Evolutionary conservation across 2,113 vertebrate genomes (phyloP), one percentile per base, ranked within the genome.

Genomic region (Prunella himalayana): DNA sequence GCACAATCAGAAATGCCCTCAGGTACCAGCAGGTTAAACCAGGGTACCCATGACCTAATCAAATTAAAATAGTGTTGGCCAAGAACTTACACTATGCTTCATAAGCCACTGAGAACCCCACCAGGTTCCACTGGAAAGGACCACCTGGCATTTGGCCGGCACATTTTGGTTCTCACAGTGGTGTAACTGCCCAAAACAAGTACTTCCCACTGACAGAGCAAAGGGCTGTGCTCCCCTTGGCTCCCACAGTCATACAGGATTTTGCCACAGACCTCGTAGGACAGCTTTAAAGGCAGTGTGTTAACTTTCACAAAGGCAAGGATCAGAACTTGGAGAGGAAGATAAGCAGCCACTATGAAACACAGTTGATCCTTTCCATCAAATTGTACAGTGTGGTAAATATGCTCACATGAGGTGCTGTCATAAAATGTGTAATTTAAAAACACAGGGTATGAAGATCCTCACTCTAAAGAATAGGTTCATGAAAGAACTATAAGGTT

Each of bases 81-180:
- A 72, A 71, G 42, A 63, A 13, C 9, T 90, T 42, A 15, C 1
- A 3, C 57, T 45, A 27, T 18, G 57, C 51, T 33, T 71, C 1
- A 1, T 13, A 59, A 42, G 11, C n/a, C 51, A 27, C n/a, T 7
- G 50, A 77, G 63, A 80, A 24, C 9, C 12, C 37, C 50, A 30
- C 9, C 28, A 37, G 28, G 8, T 86, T 65, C 41, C 59, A 23
- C 24, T 16, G 50, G 45, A 65, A 82, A 65, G n/a, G 27, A 77
- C 22, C 33, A 27, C 41, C 59, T 24, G 41, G n/a, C 37, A 27
- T 56, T 66, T 77, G 71, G 22, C 53, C 37, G 11, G 23, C 6
- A 24, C 19, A 0, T 27, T 70, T 54, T 1, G 0, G 24, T 50
- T 81, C 37, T 75, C 73, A 68, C 0, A 0, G 19, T 15, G 15